A percentile compares a stretch with the other conserved stretches of the same genome.
phyloP scores from a whole-genome alignment of 2,113 vertebrate genomes.

The Cyprinodon brontotheroides region DNA sequence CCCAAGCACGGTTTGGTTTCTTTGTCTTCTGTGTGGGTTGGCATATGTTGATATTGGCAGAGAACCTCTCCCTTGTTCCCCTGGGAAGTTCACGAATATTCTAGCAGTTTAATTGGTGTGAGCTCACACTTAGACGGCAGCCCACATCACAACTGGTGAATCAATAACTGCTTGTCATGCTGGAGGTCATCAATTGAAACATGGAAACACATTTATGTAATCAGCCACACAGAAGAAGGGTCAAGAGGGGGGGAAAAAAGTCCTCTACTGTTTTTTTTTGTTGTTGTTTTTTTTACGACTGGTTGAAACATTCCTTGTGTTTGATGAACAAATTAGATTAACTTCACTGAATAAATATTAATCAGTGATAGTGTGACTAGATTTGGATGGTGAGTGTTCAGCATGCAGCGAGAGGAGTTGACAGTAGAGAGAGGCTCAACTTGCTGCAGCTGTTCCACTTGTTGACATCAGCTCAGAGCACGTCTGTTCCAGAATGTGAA shows the following conservation, averaged over 20 bases:
- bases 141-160: constrained; percentile 50
- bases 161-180: constrained; percentile 63
- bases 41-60: background rate
- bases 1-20: background rate
- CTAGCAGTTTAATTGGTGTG: constrained; percentile 5
- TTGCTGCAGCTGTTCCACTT: constrained; percentile 65
- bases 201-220: constrained; percentile 68
- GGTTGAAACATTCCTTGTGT: background rate
- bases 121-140: constrained; percentile 34
- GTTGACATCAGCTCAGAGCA: constrained; percentile 37
- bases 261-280: background rate
- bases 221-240: constrained; percentile 47
- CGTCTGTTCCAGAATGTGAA: constrained; percentile 53
- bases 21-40: background rate
- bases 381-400: constrained; percentile 12
- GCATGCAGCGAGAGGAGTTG: constrained; percentile 34
- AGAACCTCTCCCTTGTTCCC: background rate
- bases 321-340: background rate
- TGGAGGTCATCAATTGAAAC: constrained; percentile 67
- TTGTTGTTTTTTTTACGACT: constrained; percentile 5
- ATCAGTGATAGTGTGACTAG: background rate
- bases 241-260: constrained; percentile 5
- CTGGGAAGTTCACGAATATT: constrained; percentile 20
- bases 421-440: constrained; percentile 20
- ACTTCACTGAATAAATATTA: background rate